phyloP scores from a whole-genome alignment of 2,888 invertebrate species.

The Scaptomyza polygonia region DNA sequence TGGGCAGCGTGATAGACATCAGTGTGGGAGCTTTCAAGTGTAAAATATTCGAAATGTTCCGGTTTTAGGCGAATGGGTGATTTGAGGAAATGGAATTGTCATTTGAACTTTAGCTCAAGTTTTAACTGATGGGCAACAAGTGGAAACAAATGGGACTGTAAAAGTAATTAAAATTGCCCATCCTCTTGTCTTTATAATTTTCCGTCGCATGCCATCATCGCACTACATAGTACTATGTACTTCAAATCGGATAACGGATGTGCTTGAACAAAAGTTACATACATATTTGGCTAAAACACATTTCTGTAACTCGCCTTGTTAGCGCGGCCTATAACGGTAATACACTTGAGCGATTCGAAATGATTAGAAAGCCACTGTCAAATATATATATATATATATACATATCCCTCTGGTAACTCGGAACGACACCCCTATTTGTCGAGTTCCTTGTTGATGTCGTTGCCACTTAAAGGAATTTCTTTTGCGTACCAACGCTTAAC shows the following conservation, averaged over 20 bases:
- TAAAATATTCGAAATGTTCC: slow-evolving; percentile 57
- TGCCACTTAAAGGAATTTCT: slow-evolving; percentile 55
- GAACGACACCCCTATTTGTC: too few relatives aligned
- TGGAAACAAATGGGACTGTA: slow-evolving; percentile 57
- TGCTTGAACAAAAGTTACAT: slow-evolving; percentile 55
- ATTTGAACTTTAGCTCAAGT: slow-evolving; percentile 40
- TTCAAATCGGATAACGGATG: slow-evolving; percentile 36
- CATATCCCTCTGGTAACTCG: slow-evolving; percentile 25
- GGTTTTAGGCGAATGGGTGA: slow-evolving; percentile 20
- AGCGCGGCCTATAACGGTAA: slow-evolving; percentile 59
- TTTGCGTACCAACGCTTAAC: slow-evolving; percentile 46
- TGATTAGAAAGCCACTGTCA: slow-evolving; percentile 51
- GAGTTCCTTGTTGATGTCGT: slow-evolving; percentile 28
- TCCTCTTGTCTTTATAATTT: slow-evolving; percentile 5
- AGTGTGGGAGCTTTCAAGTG: slow-evolving; percentile 52
- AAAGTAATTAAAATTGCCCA: slow-evolving; percentile 65
- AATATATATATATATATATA: slow-evolving; percentile 15
- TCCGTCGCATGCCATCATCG: background rate
- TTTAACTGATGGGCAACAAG: slow-evolving; percentile 73
- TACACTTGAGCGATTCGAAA: slow-evolving; percentile 56
- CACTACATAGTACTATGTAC: slow-evolving; percentile 1
- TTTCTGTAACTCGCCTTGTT: slow-evolving; percentile 39
- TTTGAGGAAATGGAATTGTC: slow-evolving; percentile 49
- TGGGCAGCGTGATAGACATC: slow-evolving; percentile 66
- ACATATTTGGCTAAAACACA: slow-evolving; percentile 48